Evolutionary conservation across 2,888 invertebrate genomes (phyloP).

Genomic region (Synergus japonicus): DNA sequence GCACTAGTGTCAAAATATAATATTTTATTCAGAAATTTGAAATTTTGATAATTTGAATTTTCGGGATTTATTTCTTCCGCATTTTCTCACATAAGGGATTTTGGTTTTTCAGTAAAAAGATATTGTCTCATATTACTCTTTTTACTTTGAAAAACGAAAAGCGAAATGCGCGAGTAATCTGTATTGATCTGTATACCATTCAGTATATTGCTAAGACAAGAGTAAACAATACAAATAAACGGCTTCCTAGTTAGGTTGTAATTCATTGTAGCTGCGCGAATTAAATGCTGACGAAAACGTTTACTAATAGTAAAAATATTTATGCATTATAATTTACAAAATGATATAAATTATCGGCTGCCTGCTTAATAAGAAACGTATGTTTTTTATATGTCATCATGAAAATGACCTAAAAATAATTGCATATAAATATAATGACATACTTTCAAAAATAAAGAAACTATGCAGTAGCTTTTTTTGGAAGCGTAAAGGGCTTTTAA

Average conservation of each 20-base stretch:
- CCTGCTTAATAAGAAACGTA: slow-evolving; percentile 64
- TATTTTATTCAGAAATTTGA: no score
- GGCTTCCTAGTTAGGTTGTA: slow-evolving; percentile 70
- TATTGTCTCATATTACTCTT: background rate
- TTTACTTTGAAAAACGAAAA: background rate
- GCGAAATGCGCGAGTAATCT: slow-evolving; percentile 61
- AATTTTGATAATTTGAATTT: no score
- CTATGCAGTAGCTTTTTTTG: slow-evolving; percentile 33
- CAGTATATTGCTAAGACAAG: slow-evolving; percentile 42
- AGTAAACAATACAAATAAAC: slow-evolving; percentile 59
- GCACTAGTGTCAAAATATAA: no score
- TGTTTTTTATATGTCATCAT: slow-evolving; percentile 48
- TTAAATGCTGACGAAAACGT: slow-evolving; percentile 63
- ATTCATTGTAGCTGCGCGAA: slow-evolving; percentile 54
- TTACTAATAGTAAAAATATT: slow-evolving; percentile 63
- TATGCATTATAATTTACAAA: slow-evolving; percentile 51
- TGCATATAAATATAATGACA: background rate
- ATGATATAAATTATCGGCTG: slow-evolving; percentile 60
- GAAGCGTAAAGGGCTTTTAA: slow-evolving; percentile 5
- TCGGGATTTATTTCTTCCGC: no score
- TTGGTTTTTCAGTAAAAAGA: background rate
- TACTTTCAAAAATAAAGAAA: slow-evolving; percentile 20
- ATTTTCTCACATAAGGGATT: no score
- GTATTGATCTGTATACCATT: slow-evolving; percentile 62
- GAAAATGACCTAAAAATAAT: background rate